phyloP scores from a whole-genome alignment of 2,113 vertebrate species.

The Podiceps cristatus region DNA sequence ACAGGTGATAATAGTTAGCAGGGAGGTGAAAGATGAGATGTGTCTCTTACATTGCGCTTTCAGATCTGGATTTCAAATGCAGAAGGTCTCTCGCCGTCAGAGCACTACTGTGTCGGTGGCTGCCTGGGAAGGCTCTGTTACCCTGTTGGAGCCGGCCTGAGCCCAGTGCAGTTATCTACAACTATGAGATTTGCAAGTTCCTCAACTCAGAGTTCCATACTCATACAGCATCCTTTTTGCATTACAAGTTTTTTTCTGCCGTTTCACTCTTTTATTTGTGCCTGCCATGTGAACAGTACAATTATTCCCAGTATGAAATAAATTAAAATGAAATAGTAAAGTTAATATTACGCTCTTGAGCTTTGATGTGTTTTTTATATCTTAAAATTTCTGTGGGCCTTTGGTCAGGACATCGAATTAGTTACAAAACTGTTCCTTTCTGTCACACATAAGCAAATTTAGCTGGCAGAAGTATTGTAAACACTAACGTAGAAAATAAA shows the following conservation, averaged over 20 bases:
- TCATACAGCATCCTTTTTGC: neutral
- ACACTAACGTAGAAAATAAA: neutral
- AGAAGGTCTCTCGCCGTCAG: neutral
- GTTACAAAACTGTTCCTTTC: neutral
- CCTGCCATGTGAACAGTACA: rapidly evolving
- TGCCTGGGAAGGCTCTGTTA: neutral
- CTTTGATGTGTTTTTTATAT: neutral
- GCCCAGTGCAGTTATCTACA: neutral
- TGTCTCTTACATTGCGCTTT: neutral
- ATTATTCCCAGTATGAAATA: neutral
- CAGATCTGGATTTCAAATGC: neutral
- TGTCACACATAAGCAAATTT: neutral
- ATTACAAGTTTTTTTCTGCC: neutral
- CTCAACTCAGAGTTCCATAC: neutral
- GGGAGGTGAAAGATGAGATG: neutral
- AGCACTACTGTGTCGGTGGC: neutral
- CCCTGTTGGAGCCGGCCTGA: neutral
- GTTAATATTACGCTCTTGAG: neutral
- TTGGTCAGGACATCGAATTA: neutral
- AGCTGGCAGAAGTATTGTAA: neutral
- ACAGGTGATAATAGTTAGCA: neutral
- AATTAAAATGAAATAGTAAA: neutral
- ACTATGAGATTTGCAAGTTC: neutral
- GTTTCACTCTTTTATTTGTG: neutral
- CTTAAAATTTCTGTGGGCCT: neutral